Conservation (phyloP, 2,888 invertebrate genomes). For the Drosophila subquinaria region DNA sequence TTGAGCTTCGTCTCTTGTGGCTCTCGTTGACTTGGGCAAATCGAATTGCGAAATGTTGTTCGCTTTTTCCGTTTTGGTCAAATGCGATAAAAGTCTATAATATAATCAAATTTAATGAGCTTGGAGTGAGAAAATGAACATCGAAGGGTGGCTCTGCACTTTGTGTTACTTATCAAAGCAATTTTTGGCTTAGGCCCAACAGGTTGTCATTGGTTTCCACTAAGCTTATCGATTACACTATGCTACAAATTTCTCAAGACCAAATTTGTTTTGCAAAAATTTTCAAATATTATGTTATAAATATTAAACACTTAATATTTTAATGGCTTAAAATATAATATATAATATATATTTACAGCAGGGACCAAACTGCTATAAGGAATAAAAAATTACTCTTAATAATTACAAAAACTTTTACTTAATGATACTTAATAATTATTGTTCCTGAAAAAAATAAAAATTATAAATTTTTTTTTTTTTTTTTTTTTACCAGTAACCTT, state of each 20-base stretch:
- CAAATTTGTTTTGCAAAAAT: neutral
- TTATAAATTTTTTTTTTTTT: too few relatives aligned
- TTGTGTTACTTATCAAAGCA: slow-evolving; percentile 58
- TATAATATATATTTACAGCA: too few relatives aligned
- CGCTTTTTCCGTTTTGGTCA: slow-evolving; percentile 57
- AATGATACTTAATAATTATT: too few relatives aligned
- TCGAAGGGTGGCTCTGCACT: slow-evolving; percentile 39
- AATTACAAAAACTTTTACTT: too few relatives aligned
- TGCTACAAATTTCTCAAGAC: slow-evolving; percentile 1
- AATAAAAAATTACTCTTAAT: too few relatives aligned
- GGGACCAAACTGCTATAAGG: too few relatives aligned
- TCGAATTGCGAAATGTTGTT: slow-evolving; percentile 50
- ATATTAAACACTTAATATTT: neutral
- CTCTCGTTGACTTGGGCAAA: slow-evolving; percentile 58
- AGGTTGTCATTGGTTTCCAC: slow-evolving; percentile 54
- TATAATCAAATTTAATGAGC: slow-evolving; percentile 77
- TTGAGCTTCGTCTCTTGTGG: slow-evolving; percentile 16
- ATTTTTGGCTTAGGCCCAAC: slow-evolving; percentile 53
- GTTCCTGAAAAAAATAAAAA: too few relatives aligned
- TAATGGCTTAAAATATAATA: too few relatives aligned
- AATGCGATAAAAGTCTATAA: slow-evolving; percentile 77
- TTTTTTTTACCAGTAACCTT: too few relatives aligned
- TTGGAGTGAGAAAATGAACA: slow-evolving; percentile 42
- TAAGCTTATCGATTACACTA: slow-evolving; percentile 58
- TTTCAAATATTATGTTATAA: neutral